Base-by-base conservation (phyloP, 2,797 vertebrate genomes). In the Capromys pilorides region DNA sequence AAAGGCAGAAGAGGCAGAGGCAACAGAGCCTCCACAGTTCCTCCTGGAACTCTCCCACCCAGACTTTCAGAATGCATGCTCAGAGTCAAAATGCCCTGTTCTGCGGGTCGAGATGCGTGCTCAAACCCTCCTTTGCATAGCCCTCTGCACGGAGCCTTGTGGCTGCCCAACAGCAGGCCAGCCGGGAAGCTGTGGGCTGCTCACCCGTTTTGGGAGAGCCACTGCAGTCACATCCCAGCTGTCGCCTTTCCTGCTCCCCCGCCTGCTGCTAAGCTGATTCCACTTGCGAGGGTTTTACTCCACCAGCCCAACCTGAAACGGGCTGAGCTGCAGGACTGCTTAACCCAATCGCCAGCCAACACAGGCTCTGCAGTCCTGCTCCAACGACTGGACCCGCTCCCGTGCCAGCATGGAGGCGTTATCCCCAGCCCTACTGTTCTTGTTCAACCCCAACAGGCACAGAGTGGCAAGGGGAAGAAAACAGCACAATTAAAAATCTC, bases 401-500 rank as follows among this genome's bases (percentile, higher is more conserved):
- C 51, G 36, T 5, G 73, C 67, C 59, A n/a, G 73, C 0, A 0
- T 0, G 9, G 7, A 41, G 28, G 21, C 57, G 28, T 12, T 21
- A 19, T 57, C 36, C 2, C 5, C 1, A 0, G 33, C 24, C 36
- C 22, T 11, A 2, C 19, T 6, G 62, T 6, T 49, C 61, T 39
- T 59, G 54, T n/a, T 77, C 33, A 67, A 22, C 80, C 6, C 5
- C 33, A 69, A 64, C 21, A 36, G 41, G 51, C 4, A 18, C 31
- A 18, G 0, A 1, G 2, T 1, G 51, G 31, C 67, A 1, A 8
- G 67, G 18, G 81, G 51, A 85, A 49, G 0, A 18, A 61, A 31
- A 0, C 3, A 1, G 57, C 12, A 0, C 14, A 69, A 45, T 45
- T 0, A 61, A 69, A 51, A 86, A 36, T 6, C 81, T 75, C 28